Evolutionary conservation across 2,888 invertebrate genomes (phyloP), one percentile per base, ranked within the genome.

Genomic region (Malachius bipustulatus): DNA sequence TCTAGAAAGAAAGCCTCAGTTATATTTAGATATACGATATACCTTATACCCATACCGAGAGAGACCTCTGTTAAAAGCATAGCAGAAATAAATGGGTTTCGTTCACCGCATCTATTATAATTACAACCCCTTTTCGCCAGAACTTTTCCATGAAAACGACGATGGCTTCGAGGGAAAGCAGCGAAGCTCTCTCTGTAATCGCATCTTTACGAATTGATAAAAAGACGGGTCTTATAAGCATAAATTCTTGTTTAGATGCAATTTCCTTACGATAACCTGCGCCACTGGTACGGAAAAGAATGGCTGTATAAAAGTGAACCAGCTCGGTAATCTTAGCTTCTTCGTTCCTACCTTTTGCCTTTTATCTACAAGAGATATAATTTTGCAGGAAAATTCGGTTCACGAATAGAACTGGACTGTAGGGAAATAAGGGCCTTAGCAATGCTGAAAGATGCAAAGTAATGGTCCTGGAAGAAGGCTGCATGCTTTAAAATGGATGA

Each of bases 381-480:
- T 55, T 56, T 47, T 45, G 26, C 39, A 40, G 42, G 45, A 46
- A 52, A 52, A 53, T 51, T 52, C 54, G 52, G 51, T 52, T 54
- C 52, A 48, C 49, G 48, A 50, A 50, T 43, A 40, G 47, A 56
- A 57, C 56, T 55, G 54, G 55, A 55, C 57, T 56, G 48, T 48
- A 47, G 57, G 57, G 58, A 60, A 59, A 60, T 60, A 59, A 57
- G 55, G 43, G 16, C 49, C 50, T 49, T 51, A 49, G 51, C 52
- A 54, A 59, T 57, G 55, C 54, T 59, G 52, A 59, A 59, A 58
- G 57, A 60, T 60, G 58, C 58, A 60, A 56, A 59, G 52, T 57
- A 53, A 57, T 57, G 54, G 51, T 48, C 48, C 51, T 45, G 46
- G 50, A 50, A 50, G 51, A 55, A 59, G 58, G 59, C 58, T 56